phyloP scores from a whole-genome alignment of 2,888 invertebrate genomes.

The Gisinianus flammeolus region DNA sequence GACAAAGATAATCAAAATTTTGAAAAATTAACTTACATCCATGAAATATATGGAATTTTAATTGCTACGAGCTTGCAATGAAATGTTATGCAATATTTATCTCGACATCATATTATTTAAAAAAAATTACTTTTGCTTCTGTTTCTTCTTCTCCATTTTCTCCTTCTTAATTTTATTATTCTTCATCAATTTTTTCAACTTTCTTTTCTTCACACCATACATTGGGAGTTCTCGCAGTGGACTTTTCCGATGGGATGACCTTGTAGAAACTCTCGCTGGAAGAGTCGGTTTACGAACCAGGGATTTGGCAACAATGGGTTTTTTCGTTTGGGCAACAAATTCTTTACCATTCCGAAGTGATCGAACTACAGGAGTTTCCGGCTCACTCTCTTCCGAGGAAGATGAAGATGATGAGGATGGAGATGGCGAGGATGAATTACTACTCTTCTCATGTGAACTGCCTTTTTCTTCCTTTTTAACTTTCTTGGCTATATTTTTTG shows the following conservation, averaged over 20 bases:
- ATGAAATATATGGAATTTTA: too few species aligned
- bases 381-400: slow-evolving; percentile 32
- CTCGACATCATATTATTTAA: neutral
- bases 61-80: neutral
- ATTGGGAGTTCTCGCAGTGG: slow-evolving; percentile 58
- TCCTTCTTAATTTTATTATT: neutral
- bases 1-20: neutral
- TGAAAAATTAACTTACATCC: too few species aligned
- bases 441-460: slow-evolving; percentile 8
- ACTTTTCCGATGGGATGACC: slow-evolving; percentile 51
- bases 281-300: neutral
- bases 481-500: slow-evolving; percentile 30
- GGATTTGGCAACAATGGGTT: neutral
- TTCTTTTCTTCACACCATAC: slow-evolving; percentile 46
- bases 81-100: neutral
- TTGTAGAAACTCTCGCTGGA: slow-evolving; percentile 42
- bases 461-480: neutral
- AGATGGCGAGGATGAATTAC: neutral
- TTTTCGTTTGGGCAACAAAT: slow-evolving; percentile 44
- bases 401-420: slow-evolving; percentile 31
- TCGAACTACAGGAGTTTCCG: slow-evolving; percentile 37
- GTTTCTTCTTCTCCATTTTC: neutral
- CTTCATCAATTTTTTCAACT: slow-evolving; percentile 2
- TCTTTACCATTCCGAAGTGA: slow-evolving; percentile 55
- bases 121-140: slow-evolving; percentile 8